A percentile compares a stretch with the other conserved stretches of the same genome.
phyloP scores from a whole-genome alignment of 2,797 vertebrate genomes.

The Tokudaia muenninki region DNA sequence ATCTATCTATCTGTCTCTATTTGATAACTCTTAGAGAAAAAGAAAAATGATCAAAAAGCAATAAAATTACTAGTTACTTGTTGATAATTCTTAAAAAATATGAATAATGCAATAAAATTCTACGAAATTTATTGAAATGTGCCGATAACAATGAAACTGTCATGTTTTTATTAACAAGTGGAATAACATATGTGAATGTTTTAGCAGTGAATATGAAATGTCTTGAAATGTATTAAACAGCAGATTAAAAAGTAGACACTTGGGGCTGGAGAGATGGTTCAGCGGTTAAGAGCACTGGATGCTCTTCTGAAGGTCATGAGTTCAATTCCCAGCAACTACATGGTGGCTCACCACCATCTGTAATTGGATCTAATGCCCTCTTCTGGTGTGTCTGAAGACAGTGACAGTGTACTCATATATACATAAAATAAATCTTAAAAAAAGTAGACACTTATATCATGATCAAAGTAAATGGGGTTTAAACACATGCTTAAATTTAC shows the following conservation, averaged over 20 bases:
- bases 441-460: neutral
- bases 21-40: neutral
- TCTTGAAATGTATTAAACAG: neutral
- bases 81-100: neutral
- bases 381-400: no score
- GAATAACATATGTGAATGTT: neutral
- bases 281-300: no score
- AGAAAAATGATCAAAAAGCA: neutral
- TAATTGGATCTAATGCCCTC: no score
- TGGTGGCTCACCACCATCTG: no score
- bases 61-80: neutral
- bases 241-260: neutral
- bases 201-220: neutral
- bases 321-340: no score
- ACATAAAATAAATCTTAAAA: neutral
- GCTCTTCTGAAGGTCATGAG: no score
- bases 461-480: neutral
- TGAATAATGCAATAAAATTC: neutral
- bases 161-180: neutral
- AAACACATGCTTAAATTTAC: neutral
- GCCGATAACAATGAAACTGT: neutral
- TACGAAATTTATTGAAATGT: neutral
- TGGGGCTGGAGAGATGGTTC: neutral
- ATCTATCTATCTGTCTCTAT: neutral
- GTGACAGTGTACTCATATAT: no score